Conservation (phyloP, 2,797 vertebrate species). For the Discoglossus pictus region DNA sequence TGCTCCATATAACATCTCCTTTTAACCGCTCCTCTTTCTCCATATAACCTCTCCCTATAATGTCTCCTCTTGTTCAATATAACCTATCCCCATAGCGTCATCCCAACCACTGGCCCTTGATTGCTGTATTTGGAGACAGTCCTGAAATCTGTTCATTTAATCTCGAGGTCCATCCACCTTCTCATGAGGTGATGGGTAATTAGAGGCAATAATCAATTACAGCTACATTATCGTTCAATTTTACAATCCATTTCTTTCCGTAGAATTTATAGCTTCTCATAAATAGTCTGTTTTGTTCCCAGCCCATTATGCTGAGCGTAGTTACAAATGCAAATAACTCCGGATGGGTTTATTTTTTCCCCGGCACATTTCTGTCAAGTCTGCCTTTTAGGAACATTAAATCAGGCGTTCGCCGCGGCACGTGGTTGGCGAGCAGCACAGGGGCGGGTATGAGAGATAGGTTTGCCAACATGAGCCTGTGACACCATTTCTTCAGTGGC, state of each 20-base stretch:
- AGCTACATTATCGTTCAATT: slow-evolving; percentile 21
- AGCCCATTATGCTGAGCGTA: slow-evolving; percentile 14
- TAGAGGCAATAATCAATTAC: slow-evolving; percentile 33
- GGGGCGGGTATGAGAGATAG: slow-evolving; percentile 7
- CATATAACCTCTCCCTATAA: too few species aligned
- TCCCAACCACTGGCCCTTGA: too few species aligned
- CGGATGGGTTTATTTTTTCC: background rate
- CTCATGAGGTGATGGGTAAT: slow-evolving; percentile 18
- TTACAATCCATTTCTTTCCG: slow-evolving; percentile 22
- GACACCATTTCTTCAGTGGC: slow-evolving; percentile 9
- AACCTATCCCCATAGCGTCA: too few species aligned
- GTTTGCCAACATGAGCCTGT: background rate
- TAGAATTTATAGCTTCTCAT: slow-evolving; percentile 29
- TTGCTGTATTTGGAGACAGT: too few species aligned
- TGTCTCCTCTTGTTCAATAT: too few species aligned
- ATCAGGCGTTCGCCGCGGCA: slow-evolving; percentile 6
- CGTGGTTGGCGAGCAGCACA: background rate
- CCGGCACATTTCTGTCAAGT: background rate
- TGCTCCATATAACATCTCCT: too few species aligned
- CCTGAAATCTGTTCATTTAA: too few species aligned
- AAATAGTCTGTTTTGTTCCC: slow-evolving; percentile 33
- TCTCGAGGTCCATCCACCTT: too few species aligned
- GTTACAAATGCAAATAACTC: slow-evolving; percentile 33
- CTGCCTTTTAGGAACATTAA: slow-evolving; percentile 4
- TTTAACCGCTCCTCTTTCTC: too few species aligned